Conservation (phyloP, 2,797 vertebrate species). For the Premnoplex brunnescens region DNA sequence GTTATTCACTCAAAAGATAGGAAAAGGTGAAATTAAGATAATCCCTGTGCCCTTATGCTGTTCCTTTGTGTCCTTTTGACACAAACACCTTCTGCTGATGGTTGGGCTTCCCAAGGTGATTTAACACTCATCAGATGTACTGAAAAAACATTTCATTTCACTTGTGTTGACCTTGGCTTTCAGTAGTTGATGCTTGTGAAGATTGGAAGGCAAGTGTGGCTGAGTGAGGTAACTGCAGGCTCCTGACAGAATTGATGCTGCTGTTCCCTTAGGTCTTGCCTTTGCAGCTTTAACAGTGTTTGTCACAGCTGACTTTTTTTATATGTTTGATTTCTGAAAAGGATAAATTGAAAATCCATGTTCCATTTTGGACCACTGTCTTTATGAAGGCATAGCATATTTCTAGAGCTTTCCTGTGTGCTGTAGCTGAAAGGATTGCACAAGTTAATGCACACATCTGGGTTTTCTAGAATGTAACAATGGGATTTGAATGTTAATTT, state of each 20-base stretch:
- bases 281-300: neutral
- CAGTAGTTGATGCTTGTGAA: neutral
- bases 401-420: neutral
- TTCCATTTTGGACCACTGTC: neutral
- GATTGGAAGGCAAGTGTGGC: neutral
- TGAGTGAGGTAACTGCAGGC: neutral
- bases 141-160: neutral
- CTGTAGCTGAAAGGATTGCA: neutral
- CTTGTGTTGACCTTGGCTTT: slow-evolving; percentile 7
- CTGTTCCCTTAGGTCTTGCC: neutral
- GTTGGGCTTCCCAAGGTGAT: neutral
- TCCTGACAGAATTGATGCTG: neutral
- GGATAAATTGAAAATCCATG: neutral
- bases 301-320: neutral
- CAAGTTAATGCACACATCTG: neutral
- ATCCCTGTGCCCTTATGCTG: neutral
- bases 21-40: neutral
- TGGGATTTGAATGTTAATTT: neutral
- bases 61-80: neutral
- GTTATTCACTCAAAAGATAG: neutral
- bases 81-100: neutral
- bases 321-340: neutral
- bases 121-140: neutral
- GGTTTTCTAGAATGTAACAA: neutral
- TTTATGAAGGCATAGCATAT: neutral